Evolutionary conservation across 2,797 vertebrate species (phyloP).

Genomic region (Toxotes lorentzi): DNA sequence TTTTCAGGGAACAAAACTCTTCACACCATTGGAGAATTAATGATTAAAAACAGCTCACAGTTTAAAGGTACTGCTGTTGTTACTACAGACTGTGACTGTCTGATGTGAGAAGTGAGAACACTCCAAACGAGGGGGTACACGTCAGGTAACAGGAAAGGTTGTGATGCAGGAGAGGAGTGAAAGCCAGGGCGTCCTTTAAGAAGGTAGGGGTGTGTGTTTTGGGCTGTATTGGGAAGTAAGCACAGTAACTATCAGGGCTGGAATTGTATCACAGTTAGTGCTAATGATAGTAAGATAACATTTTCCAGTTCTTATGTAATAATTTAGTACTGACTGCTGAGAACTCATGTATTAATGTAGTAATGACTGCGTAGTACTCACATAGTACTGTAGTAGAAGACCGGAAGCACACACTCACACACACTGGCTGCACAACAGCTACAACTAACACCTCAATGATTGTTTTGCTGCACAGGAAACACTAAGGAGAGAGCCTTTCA

Average conservation of each 20-base stretch:
- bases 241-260: no score
- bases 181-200: not conserved
- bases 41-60: not conserved
- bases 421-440: no score
- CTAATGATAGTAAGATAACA: no score
- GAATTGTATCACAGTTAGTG: no score
- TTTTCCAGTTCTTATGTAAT: no score
- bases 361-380: no score
- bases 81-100: not conserved
- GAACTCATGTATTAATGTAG: no score
- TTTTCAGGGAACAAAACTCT: no score
- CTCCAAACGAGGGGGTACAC: not conserved
- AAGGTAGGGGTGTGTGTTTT: not conserved
- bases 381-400: no score
- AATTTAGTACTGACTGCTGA: no score
- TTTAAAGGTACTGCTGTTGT: not conserved
- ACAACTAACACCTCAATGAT: no score
- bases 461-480: not conserved
- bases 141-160: slow-evolving; percentile 3
- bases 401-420: no score
- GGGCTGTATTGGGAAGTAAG: not conserved
- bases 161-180: not conserved
- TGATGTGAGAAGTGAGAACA: not conserved
- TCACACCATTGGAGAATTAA: not conserved
- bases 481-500: not conserved